A percentile compares a stretch with the other conserved stretches of the same genome.
These are phyloP conservation scores for Hydrotaea diabolus DNA, from an alignment of 2,888 invertebrate genomes.

Conservation along the genomic window DNA sequence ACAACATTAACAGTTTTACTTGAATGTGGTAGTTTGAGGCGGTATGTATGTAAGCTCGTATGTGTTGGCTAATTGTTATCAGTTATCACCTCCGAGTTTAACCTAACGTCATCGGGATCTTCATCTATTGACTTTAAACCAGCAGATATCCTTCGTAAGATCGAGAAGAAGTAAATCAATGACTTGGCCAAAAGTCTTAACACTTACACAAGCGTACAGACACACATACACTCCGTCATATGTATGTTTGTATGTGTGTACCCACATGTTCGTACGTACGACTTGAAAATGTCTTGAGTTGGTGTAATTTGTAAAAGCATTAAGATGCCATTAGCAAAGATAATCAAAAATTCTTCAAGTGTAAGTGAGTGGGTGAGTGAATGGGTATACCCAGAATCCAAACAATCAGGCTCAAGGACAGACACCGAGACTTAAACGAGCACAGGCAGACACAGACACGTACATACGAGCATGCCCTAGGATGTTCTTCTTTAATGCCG, in stretches of 20 bases:
- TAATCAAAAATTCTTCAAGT: conserved; percentile 54
- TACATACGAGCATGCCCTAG: not conserved
- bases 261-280: not conserved
- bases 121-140: not conserved
- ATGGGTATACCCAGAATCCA: not conserved
- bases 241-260: not conserved
- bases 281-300: not conserved
- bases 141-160: not conserved
- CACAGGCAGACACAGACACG: not conserved
- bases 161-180: conserved; percentile 6
- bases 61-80: conserved; percentile 1
- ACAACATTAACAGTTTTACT: conserved; percentile 10
- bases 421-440: conserved; percentile 20
- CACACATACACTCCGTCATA: not conserved
- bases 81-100: not conserved
- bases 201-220: not conserved
- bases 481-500: not conserved
- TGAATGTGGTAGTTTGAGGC: not conserved
- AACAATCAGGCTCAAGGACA: conserved; percentile 33
- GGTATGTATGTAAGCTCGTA: not conserved
- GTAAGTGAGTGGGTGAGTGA: not conserved
- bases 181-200: conserved; percentile 18
- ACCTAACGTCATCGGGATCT: not conserved
- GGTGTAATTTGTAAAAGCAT: conserved; percentile 53
- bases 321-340: conserved; percentile 62